Evolutionary conservation across 2,888 invertebrate species (phyloP), one percentile per base, ranked within the genome.

Genomic region (Scaptomyza parva): DNA sequence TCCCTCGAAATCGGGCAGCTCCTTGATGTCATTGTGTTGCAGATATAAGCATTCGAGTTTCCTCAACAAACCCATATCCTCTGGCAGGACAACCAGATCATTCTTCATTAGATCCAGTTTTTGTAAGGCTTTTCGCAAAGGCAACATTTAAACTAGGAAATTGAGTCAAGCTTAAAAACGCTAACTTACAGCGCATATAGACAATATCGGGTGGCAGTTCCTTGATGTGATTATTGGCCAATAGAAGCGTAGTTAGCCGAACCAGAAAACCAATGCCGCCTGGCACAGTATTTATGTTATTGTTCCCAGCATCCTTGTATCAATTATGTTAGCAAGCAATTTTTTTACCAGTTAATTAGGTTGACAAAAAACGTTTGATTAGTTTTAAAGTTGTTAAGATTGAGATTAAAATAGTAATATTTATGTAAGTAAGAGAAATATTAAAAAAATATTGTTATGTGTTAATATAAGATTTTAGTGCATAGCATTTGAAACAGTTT

Each of bases 221-320:
- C 87, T 92, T 93, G 76, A 97, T 92, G 90, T 94, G 93, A 92
- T 97, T 97, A 92, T 96, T 93, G 76, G 95, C 95, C 65, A 96
- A 90, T 90, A 95, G 94, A 74, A 97, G 92, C 88, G 95, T 94
- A 59, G 94, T 94, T 90, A 97, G 92, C 80, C 96, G 94, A 68
- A 96, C 96, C 90, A 97, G 92, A 92, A 96, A 97, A 72, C 97
- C 97, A 93, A 97, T 94, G 86, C 96, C 96, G 70, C 94, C 93
- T 24, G 97, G 97, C 89, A 98, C 91, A 66, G 91, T 92, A 73
- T 93, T 93, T 92, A 98, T 91, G 86, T 94, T 93, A 92, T 97
- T 97, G 92, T 95, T 93, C 33, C 96, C 96, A 79, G 96, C 91
- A 92, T 97, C 96, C 97, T 97, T 91, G 28, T 52, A 28, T 65